Conservation (phyloP, 1,140 invertebrate species). For the Sminthurides bifidus region DNA sequence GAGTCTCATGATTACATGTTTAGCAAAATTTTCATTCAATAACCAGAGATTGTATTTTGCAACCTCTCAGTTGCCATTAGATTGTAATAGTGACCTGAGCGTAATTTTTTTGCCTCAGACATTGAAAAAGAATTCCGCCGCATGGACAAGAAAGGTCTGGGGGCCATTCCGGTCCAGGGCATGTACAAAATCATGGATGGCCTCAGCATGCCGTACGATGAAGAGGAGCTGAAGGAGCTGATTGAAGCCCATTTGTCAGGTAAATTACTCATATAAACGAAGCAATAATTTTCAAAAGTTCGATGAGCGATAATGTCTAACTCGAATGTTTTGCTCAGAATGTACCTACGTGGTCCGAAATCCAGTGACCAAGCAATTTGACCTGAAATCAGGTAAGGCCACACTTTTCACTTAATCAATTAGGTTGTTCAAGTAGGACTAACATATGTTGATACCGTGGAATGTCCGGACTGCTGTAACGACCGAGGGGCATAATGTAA, state of each 20-base stretch:
- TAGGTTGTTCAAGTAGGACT: not conserved
- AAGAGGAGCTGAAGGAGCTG: slow-evolving; percentile 3
- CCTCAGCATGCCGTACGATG: not conserved
- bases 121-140: slow-evolving; percentile 5
- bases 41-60: no score
- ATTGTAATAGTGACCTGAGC: not conserved
- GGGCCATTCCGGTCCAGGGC: not conserved
- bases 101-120: not conserved
- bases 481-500: not conserved
- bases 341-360: not conserved
- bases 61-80: no score
- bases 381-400: not conserved
- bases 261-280: not conserved
- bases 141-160: not conserved
- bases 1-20: no score
- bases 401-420: not conserved
- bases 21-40: no score
- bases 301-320: not conserved
- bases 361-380: not conserved
- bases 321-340: not conserved
- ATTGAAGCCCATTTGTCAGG: slow-evolving; percentile 1
- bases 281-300: not conserved
- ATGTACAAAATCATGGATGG: slow-evolving; percentile 4
- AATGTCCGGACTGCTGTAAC: not conserved
- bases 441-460: not conserved